Evolutionary conservation across 2,113 vertebrate species (phyloP).

Genomic region (Phalacrocorax brasilianus): DNA sequence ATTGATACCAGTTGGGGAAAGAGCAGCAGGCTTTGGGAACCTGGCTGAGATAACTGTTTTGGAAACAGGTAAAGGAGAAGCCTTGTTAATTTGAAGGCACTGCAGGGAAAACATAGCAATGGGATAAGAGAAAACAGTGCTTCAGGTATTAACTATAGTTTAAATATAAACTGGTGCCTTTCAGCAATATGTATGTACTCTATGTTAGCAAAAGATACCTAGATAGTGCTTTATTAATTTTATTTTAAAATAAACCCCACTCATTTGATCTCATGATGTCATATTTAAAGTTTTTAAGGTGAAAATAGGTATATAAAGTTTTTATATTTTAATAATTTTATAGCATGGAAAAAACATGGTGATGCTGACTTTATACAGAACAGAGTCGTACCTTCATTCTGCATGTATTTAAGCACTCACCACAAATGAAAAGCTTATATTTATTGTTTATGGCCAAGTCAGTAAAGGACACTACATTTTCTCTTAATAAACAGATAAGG

Average conservation of each 20-base stretch:
- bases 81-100: not conserved
- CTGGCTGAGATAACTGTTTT: not conserved
- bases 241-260: not conserved
- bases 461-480: not conserved
- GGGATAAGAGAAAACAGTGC: not conserved
- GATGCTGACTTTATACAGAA: not conserved
- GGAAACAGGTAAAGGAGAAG: not conserved
- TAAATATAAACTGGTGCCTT: not conserved
- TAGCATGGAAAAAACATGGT: not conserved
- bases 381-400: not conserved
- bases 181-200: not conserved
- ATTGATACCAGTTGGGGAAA: fast-evolving
- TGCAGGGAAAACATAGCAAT: not conserved
- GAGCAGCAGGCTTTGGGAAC: not conserved
- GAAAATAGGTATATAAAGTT: not conserved
- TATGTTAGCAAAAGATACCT: not conserved
- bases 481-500: not conserved
- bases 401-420: not conserved
- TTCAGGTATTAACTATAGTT: not conserved
- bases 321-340: not conserved
- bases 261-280: not conserved
- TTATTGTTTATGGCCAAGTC: not conserved
- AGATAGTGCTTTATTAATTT: not conserved
- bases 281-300: not conserved
- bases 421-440: not conserved